Percentiles rank a stretch among this genome's conserved stretches.
phyloP scores from a whole-genome alignment of 1,140 invertebrate species.

The Stegodyphus mimosarum region DNA sequence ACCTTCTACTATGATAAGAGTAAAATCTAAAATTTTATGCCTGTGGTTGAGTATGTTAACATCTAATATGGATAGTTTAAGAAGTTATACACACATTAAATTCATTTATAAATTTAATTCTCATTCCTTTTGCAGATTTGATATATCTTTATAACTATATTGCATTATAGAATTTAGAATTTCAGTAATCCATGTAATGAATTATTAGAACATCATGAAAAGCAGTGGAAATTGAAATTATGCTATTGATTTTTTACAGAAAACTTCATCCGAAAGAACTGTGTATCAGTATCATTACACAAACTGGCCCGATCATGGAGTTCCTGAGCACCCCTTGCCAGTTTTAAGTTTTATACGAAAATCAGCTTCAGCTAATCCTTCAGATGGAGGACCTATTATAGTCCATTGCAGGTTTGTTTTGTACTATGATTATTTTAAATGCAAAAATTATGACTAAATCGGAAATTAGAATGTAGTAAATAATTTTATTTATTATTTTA shows the following conservation, averaged over 20 bases:
- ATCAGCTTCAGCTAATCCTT: conserved; percentile 85
- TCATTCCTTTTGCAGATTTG: too few relatives aligned
- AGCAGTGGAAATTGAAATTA: not conserved
- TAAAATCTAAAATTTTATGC: too few relatives aligned
- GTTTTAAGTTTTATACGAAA: conserved; percentile 94
- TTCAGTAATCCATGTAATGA: too few relatives aligned
- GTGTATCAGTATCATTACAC: conserved; percentile 98
- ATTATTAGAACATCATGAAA: not conserved
- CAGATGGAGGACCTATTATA: conserved; percentile 89
- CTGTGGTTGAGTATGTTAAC: too few relatives aligned
- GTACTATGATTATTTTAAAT: not conserved
- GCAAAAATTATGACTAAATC: not conserved
- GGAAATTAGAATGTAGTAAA: not conserved
- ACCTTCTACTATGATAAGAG: too few relatives aligned
- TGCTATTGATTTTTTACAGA: conserved; percentile 68
- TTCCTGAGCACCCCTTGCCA: conserved; percentile 93
- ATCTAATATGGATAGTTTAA: too few relatives aligned
- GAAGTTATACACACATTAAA: too few relatives aligned
- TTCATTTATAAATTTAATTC: too few relatives aligned
- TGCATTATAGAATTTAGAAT: too few relatives aligned
- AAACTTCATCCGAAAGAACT: conserved; percentile 79
- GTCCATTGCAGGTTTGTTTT: conserved; percentile 92
- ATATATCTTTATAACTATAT: too few relatives aligned
- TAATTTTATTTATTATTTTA: too few relatives aligned
- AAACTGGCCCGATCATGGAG: conserved; percentile 97